Base-by-base conservation (phyloP, 2,797 vertebrate genomes). In the Lophius americanus region DNA sequence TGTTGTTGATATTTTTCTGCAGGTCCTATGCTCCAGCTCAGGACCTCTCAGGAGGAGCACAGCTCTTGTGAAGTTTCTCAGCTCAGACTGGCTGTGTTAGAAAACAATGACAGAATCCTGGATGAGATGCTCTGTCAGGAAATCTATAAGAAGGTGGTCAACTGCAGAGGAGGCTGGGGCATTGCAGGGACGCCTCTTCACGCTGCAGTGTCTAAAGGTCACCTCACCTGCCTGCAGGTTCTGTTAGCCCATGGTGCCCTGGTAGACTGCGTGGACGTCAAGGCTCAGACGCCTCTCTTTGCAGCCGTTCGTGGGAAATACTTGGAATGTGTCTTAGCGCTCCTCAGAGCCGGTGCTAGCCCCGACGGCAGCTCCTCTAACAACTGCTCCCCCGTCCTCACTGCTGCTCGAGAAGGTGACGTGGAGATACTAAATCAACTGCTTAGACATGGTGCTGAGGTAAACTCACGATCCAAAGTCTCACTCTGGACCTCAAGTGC, bases 261-360 rank as follows among this genome's bases (percentile, higher is more conserved):
- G 3, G 93, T 98, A 3, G 97, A 99, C 84, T 89, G 94, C 5
- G 90, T 96, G 59, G 96, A 99, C 0, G 93, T 96, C 48, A 98
- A 99, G 81, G 97, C 97, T 0, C 97, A 98, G 85, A 99, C 97
- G 0, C 97, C 96, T 0, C 94, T 99, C 37, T 98, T 98, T 11
- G 91, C 93, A 0, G 96, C 97, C 0, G 96, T 98, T 9, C 95
- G 93, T 47, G 94, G 95, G 0, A 96, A 96, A 41, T 96, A 98
- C 85, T 81, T 92, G 10, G 94, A 95, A 39, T 99, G 96, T 2
- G 97, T 97, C 38, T 85, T 89, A 39, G 85, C 85, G 1, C 95
- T 98, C 42, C 93, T 99, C 46, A 75, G 92, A 2, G 96, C 96
- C 0, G 96, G 97, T 0, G 96, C 97, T 41, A 89, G 92, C 79